phyloP scores from a whole-genome alignment of 2,797 vertebrate species.

The Dendrocincla fuliginosa region DNA sequence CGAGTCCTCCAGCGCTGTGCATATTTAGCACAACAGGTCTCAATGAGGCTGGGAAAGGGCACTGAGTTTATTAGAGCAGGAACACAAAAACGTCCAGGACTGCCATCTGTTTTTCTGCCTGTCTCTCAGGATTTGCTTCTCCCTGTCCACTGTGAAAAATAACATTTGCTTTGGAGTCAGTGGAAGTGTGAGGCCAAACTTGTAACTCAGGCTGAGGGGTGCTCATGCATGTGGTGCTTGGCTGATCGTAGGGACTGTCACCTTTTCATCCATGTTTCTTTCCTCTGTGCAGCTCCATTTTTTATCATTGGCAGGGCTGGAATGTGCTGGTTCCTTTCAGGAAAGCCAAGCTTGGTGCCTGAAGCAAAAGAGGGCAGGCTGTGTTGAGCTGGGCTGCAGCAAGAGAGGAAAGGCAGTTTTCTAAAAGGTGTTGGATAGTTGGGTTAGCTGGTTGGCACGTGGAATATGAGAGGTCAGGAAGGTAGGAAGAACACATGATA shows the following conservation, averaged over 20 bases:
- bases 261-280: neutral
- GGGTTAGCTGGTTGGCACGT: neutral
- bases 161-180: neutral
- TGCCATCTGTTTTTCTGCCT: neutral
- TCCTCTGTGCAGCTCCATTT: neutral
- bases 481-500: rapidly evolving
- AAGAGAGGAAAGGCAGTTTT: neutral
- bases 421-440: neutral
- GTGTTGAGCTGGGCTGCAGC: neutral
- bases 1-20: neutral
- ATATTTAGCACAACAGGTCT: neutral
- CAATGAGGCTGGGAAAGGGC: neutral
- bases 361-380: neutral
- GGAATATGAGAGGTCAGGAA: neutral
- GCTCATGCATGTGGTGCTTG: neutral
- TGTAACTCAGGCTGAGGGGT: neutral
- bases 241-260: neutral
- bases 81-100: neutral
- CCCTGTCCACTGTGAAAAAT: neutral
- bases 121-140: neutral
- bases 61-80: neutral
- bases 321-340: neutral
- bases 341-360: neutral
- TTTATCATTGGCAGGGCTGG: neutral
- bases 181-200: neutral